Evolutionary conservation across 2,113 vertebrate genomes (phyloP).

Genomic region (Stercorarius parasiticus): DNA sequence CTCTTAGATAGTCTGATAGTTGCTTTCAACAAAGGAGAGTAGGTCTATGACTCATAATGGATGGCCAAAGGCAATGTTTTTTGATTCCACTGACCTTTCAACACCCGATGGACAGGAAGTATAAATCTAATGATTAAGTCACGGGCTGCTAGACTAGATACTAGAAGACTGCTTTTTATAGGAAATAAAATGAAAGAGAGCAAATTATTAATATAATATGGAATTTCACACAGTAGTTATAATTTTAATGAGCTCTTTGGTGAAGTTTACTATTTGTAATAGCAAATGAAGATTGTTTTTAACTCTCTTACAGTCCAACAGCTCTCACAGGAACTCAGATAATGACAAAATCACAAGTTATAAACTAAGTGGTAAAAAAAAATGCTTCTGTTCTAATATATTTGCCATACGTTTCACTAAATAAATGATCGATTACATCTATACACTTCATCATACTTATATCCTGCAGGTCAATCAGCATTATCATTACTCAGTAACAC

Average conservation of each 20-base stretch:
- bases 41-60: constrained; percentile 55
- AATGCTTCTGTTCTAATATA: not conserved
- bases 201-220: not conserved
- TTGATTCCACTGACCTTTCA: constrained; percentile 63
- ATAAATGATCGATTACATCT: not conserved
- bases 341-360: not conserved
- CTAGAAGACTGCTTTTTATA: constrained; percentile 9
- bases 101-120: constrained; percentile 37
- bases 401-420: not conserved
- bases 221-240: not conserved
- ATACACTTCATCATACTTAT: not conserved
- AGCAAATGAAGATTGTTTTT: not conserved
- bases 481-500: not conserved
- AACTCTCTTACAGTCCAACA: not conserved
- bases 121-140: constrained; percentile 62
- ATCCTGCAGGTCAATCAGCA: not conserved
- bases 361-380: not conserved
- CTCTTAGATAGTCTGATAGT: constrained; percentile 34
- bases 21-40: constrained; percentile 51
- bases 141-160: not conserved
- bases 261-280: constrained; percentile 24
- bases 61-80: constrained; percentile 67
- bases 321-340: not conserved
- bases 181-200: constrained; percentile 23
- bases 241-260: constrained; percentile 5